Evolutionary conservation across 2,888 invertebrate species (phyloP), one percentile per base, ranked within the genome.

Genomic region (Drosophila quasianomalipes): DNA sequence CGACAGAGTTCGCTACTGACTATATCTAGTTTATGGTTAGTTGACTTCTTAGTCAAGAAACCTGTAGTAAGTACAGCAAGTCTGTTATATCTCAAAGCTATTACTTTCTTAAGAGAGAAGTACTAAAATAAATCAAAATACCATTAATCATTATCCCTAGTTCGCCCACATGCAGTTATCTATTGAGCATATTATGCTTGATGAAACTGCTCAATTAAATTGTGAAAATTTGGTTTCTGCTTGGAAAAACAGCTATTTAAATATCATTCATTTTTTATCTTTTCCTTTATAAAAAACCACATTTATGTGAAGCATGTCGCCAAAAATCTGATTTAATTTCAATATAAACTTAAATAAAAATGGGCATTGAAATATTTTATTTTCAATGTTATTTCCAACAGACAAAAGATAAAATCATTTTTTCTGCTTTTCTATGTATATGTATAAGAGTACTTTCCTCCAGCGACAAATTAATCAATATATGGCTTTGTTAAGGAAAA

Each of bases 401-500:
- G 14, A 22, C 16, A 47, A 47, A 22, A 10, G 1, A 19, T 28
- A 5, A 19, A 10, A 51, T 60, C 31, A 41, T 44, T 28, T 59
- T 39, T 35, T 41, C 22, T 49, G 35, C 52, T 41, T 41, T 41
- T 41, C 10, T 41, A n/a, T 41, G 10, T 10, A 41, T 10, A 35
- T 22, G 22, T 47, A 47, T 22, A 9, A 22, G 16, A 47, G 22
- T 47, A 5, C 9, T 39, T 62, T 55, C 35, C 44, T 35, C 22
- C 52, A 41, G 57, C 58, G 55, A 76, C 55, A 70, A 82, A 70
- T 77, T 64, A 82, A 82, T 82, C 82, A 82, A 82, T 82, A 72
- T 74, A 70, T 65, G 66, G 31, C 60, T 72, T 61, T 60, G 52
- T 58, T 37, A 61, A 41, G 53, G 30, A 35, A 41, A 60, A 51